phyloP scores from a whole-genome alignment of 2,113 vertebrate species.

The Camarhynchus parvulus region DNA sequence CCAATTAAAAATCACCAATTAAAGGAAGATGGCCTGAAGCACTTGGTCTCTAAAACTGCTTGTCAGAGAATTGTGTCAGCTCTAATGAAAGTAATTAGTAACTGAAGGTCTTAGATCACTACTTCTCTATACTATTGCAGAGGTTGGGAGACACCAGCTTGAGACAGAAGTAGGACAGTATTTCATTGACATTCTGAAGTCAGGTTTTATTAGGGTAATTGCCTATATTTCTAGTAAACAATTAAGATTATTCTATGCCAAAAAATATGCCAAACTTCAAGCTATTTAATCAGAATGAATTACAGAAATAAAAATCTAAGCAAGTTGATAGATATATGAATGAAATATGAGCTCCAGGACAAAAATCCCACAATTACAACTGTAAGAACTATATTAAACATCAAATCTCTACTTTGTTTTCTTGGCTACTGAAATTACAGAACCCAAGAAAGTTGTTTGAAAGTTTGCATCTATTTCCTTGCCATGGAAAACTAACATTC shows the following conservation, averaged over 20 bases:
- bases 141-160: not conserved
- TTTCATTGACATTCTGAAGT: not conserved
- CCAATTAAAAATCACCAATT: constrained; percentile 50
- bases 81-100: constrained; percentile 37
- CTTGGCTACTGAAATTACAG: not conserved
- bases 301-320: not conserved
- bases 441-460: not conserved
- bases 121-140: not conserved
- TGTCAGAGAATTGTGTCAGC: constrained; percentile 6
- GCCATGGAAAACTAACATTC: not conserved
- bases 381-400: not conserved
- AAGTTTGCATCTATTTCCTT: not conserved
- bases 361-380: not conserved
- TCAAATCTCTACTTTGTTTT: not conserved
- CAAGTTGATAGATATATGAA: not conserved
- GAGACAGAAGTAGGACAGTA: not conserved
- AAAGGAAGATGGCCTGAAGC: constrained; percentile 28
- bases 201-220: not conserved
- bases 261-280: not conserved
- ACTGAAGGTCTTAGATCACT: not conserved
- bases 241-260: not conserved
- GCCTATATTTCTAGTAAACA: not conserved
- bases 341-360: not conserved
- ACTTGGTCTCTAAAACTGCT: not conserved
- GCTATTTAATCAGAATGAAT: not conserved